Evolutionary conservation across 23 tunicate species (phyloP).

Genomic region (Clavelina lepadiformis): DNA sequence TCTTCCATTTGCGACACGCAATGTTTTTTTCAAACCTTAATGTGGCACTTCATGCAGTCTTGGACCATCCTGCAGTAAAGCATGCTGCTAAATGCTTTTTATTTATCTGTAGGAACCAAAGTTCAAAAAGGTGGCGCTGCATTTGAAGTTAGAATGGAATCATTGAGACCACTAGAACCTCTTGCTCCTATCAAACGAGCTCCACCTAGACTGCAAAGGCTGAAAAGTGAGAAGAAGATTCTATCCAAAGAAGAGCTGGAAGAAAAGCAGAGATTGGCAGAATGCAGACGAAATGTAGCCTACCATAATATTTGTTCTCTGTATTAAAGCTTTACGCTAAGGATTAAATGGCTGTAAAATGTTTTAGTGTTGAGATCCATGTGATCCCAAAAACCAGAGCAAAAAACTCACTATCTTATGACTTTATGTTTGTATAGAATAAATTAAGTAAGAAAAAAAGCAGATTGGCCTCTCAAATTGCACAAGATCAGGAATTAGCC

Average conservation of each 20-base stretch:
- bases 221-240: conserved; percentile 48
- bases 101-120: conserved; percentile 40
- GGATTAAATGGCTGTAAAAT: not conserved
- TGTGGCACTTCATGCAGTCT: not conserved
- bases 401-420: not conserved
- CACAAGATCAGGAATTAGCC: conserved; percentile 36
- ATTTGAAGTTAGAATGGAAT: conserved; percentile 62
- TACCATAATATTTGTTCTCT: not conserved
- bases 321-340: not conserved
- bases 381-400: not conserved
- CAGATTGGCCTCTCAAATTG: conserved; percentile 39
- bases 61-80: not conserved
- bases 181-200: conserved; percentile 62
- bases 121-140: conserved; percentile 81
- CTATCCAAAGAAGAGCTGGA: conserved; percentile 70
- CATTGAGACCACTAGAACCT: conserved; percentile 57
- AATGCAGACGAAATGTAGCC: conserved; percentile 59
- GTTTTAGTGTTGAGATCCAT: too few relatives aligned
- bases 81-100: not conserved
- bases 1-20: too few relatives aligned
- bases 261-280: conserved; percentile 53
- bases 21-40: too few relatives aligned
- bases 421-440: not conserved
- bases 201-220: conserved; percentile 69
- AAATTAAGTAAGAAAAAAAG: conserved; percentile 27